These are phyloP conservation scores for Aphaenogaster ashmeadi DNA, from an alignment of 1,140 invertebrate species.

Conservation along the genomic window DNA sequence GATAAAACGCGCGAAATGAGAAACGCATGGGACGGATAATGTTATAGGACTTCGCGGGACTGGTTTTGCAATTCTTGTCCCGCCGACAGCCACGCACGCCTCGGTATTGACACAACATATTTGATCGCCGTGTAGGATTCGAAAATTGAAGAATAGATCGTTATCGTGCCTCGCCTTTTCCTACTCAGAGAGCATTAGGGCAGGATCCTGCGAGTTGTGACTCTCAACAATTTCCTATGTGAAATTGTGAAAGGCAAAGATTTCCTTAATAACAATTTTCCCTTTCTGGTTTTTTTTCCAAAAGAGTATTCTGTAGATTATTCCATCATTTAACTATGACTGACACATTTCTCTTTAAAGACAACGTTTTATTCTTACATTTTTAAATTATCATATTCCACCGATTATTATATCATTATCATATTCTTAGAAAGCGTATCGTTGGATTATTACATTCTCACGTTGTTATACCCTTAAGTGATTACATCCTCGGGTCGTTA, in stretches of 20 bases:
- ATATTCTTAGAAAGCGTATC: not conserved
- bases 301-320: not conserved
- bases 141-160: constrained; percentile 37
- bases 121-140: constrained; percentile 22
- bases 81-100: constrained; percentile 3
- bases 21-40: constrained; percentile 35
- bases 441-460: constrained; percentile 8
- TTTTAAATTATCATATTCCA: not conserved
- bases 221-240: not conserved
- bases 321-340: not conserved
- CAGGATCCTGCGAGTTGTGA: not conserved
- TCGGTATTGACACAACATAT: constrained; percentile 28
- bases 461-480: constrained; percentile 28
- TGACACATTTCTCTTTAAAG: not conserved
- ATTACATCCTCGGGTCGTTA: constrained; percentile 31
- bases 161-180: constrained; percentile 3
- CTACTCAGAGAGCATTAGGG: not conserved
- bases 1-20: constrained; percentile 56
- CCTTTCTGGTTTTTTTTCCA: not conserved
- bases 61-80: constrained; percentile 55
- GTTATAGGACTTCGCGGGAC: constrained; percentile 45
- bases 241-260: not conserved
- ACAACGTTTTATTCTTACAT: not conserved
- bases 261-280: not conserved
- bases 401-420: constrained; percentile 14